Conservation (phyloP, 2,888 invertebrate species). For the Synergus laeviventris region DNA sequence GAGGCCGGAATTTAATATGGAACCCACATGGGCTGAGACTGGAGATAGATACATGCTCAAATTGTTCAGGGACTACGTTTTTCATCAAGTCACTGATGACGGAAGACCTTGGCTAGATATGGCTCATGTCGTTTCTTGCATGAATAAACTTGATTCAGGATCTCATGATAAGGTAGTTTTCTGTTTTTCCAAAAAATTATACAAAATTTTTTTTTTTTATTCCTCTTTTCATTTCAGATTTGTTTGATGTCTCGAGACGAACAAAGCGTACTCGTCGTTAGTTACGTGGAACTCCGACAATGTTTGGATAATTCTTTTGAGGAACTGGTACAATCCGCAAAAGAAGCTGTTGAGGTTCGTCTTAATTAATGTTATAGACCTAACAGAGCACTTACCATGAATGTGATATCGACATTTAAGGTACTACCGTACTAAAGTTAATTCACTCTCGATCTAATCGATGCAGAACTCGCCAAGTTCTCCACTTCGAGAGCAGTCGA, state of each 20-base stretch:
- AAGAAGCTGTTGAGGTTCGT: constrained; percentile 63
- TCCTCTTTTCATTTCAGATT: constrained; percentile 80
- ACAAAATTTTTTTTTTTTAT: constrained; percentile 3
- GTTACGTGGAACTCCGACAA: constrained; percentile 95
- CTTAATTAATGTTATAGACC: constrained; percentile 52
- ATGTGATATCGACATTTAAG: constrained; percentile 75
- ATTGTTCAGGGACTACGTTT: constrained; percentile 97
- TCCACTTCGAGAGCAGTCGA: constrained; percentile 15
- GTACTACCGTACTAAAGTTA: constrained; percentile 67
- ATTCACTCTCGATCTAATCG: constrained; percentile 42
- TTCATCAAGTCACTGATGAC: constrained; percentile 95
- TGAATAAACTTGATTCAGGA: constrained; percentile 94
- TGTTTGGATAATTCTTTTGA: constrained; percentile 95
- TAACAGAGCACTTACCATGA: constrained; percentile 63
- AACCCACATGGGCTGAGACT: constrained; percentile 97
- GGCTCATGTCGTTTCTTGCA: constrained; percentile 94
- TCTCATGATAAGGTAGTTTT: constrained; percentile 84
- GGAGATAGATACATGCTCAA: constrained; percentile 99
- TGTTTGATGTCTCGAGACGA: constrained; percentile 97
- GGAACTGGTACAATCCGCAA: constrained; percentile 83
- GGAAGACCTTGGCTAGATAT: constrained; percentile 97
- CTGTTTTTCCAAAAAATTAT: not conserved
- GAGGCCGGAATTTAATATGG: constrained; percentile 95
- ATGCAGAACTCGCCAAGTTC: constrained; percentile 1
- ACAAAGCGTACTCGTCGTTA: constrained; percentile 96